These are phyloP conservation scores for Brachirus orientalis DNA, from an alignment of 2,113 vertebrate genomes.

Conservation along the genomic window DNA sequence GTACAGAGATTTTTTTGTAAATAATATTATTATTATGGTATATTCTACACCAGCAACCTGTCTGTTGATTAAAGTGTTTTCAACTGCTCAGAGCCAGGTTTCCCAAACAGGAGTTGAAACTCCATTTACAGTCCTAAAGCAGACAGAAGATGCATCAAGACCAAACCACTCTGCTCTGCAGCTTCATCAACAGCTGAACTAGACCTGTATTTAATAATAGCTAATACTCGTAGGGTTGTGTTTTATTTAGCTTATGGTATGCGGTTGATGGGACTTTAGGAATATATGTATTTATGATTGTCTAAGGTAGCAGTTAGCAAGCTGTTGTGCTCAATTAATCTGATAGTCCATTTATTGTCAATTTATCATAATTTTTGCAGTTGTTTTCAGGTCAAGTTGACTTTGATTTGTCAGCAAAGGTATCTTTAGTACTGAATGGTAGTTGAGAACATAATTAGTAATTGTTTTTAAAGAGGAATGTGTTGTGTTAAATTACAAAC, in stretches of 20 bases:
- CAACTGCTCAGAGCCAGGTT: conserved; percentile 47
- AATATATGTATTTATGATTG: not conserved
- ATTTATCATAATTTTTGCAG: conserved; percentile 15
- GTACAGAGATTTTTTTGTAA: conserved; percentile 74
- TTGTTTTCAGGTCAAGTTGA: not conserved
- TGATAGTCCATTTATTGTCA: not conserved
- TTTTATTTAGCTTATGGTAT: not conserved
- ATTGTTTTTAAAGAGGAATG: not conserved
- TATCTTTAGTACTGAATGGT: not conserved
- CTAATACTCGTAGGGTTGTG: not conserved
- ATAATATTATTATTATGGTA: conserved; percentile 70
- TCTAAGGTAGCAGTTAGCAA: not conserved
- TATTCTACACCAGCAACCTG: conserved; percentile 77
- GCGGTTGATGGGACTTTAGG: conserved; percentile 5
- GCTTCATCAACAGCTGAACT: not conserved
- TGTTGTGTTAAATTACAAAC: conserved; percentile 2
- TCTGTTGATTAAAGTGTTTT: conserved; percentile 58
- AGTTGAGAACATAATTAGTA: not conserved
- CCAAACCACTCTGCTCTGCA: conserved; percentile 2
- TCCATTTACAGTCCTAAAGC: conserved; percentile 3
- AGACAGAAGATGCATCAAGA: conserved; percentile 43
- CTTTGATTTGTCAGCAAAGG: not conserved
- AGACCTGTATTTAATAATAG: not conserved
- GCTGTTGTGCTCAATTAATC: not conserved
- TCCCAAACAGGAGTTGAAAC: conserved; percentile 35